Conservation (phyloP, 1,140 invertebrate species). For the Halesus radiatus region DNA sequence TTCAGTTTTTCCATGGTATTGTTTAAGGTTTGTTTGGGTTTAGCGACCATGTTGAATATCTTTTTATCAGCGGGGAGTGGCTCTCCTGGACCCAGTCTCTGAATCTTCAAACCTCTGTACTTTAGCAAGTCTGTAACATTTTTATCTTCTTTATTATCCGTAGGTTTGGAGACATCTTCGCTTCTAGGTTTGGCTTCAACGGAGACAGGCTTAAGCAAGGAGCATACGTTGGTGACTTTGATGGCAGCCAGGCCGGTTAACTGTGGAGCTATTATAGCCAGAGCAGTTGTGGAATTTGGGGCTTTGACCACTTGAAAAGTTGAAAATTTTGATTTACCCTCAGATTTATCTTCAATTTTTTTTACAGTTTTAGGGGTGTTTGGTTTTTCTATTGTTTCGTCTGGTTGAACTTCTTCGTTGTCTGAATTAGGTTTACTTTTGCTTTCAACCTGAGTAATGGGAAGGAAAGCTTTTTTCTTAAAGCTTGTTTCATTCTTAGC, state of each 20-base stretch:
- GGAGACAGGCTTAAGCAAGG: neutral
- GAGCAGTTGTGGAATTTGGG: neutral
- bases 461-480: neutral
- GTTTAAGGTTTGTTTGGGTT: neutral
- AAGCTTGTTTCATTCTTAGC: constrained; percentile 23
- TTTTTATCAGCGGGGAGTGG: neutral
- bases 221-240: constrained; percentile 25
- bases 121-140: neutral
- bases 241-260: neutral
- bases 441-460: neutral
- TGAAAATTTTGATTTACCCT: too few species aligned
- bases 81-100: neutral
- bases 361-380: neutral
- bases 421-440: neutral
- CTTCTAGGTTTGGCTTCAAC: neutral
- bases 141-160: neutral
- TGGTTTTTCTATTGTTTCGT: neutral
- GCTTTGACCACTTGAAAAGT: neutral
- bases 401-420: neutral
- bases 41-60: neutral
- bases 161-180: neutral
- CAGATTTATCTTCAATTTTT: too few species aligned
- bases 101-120: neutral
- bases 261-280: neutral
- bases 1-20: constrained; percentile 22